Base-by-base conservation (phyloP, 2,113 vertebrate genomes). In the Bostrychus sinensis region DNA sequence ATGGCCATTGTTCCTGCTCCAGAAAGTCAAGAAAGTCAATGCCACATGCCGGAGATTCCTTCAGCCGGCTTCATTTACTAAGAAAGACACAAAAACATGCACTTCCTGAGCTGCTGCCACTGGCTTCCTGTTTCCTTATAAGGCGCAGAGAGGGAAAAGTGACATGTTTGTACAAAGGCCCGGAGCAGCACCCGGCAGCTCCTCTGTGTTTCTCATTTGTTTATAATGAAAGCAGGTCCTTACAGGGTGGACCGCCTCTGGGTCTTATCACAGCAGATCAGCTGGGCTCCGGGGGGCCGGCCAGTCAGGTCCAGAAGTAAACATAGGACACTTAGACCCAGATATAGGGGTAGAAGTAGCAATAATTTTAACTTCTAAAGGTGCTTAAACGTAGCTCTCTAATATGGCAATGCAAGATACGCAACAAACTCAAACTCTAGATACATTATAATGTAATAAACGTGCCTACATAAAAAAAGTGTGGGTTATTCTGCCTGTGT, bases 1-100 rank as follows among this genome's bases (percentile, higher is more conserved):
- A 56, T 78, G 62, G 56, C n/a, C 57, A 73, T 76, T 83, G 76
- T 75, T 76, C 55, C 48, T 3, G 34, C 4, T 16, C 19, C n/a
- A n/a, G n/a, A 36, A 61, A 39, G 14, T 72, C 64, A 9, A 63
- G 37, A 80, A 56, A 76, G 75, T 82, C 50, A 65, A 39, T 72
- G 79, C 63, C 76, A 77, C 86, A 86, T 87, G 71, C 70, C 66
- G 1, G 28, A 71, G 80, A 88, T 89, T 78, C 84, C 63, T 22
- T 5, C 20, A 53, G 14, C 48, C 14, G 60, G 22, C 62, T 78
- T 45, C 38, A 69, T 62, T 78, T 53, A 28, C 57, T 5, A 22
- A 36, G 22, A 38, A 41, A 55, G 12, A 43, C 12, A 25, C 41
- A 59, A 56, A 34, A 36, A 60, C 45, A 67, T 16, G 23, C 56